These are phyloP conservation scores for Empidonax alnorum DNA, from an alignment of 2,113 vertebrate species.

Conservation along the genomic window DNA sequence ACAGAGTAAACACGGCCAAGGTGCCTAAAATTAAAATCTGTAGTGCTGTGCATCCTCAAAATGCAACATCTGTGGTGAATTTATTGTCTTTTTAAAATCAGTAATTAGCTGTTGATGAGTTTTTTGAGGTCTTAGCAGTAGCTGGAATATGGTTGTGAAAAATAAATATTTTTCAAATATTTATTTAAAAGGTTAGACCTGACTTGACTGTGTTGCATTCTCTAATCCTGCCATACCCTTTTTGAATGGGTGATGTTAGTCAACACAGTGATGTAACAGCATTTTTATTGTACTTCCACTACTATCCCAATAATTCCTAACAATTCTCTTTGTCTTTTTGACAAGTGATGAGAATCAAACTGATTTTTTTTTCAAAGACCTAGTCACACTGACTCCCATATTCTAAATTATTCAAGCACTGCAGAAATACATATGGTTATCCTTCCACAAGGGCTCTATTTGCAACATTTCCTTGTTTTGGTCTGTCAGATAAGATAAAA, in stretches of 20 bases:
- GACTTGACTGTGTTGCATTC: background rate
- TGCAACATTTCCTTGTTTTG: background rate
- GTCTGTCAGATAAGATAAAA: background rate
- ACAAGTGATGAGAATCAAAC: background rate
- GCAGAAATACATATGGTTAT: background rate
- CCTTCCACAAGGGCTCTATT: background rate
- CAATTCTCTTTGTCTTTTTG: background rate
- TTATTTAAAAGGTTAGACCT: background rate
- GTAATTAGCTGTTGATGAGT: background rate
- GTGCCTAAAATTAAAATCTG: background rate
- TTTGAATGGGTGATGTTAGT: background rate
- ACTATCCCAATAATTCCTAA: background rate
- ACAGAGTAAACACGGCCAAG: background rate
- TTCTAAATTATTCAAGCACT: background rate
- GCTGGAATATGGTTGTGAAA: background rate
- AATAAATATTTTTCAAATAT: background rate
- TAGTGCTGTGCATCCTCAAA: background rate
- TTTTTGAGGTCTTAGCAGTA: background rate
- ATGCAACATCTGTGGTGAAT: background rate
- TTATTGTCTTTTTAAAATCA: background rate
- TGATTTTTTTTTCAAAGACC: background rate
- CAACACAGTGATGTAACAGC: accelerated
- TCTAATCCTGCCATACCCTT: background rate
- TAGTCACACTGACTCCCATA: background rate
- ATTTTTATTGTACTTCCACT: background rate